Base-by-base conservation (phyloP, 2,888 invertebrate species). In the Lithophane leautieri region DNA sequence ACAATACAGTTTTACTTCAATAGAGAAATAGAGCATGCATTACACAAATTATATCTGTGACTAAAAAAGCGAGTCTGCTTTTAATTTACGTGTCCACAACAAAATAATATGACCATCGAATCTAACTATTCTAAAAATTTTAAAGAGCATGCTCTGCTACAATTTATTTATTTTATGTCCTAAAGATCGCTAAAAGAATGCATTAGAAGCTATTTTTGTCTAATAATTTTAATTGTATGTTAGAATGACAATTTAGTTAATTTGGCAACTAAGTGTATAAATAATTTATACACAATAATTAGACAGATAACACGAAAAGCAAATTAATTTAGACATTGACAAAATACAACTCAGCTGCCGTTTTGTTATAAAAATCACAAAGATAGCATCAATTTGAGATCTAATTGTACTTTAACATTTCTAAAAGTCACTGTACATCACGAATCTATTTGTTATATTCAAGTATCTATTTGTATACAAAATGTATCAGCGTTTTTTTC, bases 371-470 rank as follows among this genome's bases (percentile, higher is more conserved):
- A 70, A 82, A 77, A 83, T 72, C 50, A 78, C 81, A 77, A 81
- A 72, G 25, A 75, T 84, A 86, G 84, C 82, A 84, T 88, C 82
- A 84, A 88, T 81, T 85, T 89, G 92, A 93, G 92, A 93, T 93
- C 92, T 90, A 88, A 86, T 91, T 92, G 91, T 93, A 92, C 92
- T 91, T 90, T 87, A 86, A 86, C 76, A 82, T 84, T 80, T 82
- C 76, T 81, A 88, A 86, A 76, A 86, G 68, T 82, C 79, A 82
- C 77, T 86, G 78, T 82, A 86, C 79, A 84, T 86, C 65, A 84
- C 77, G 68, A 76, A 78, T 74, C 56, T 77, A 81, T 73, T 84
- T 77, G 63, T 86, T 76, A 74, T 73, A 82, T 68, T 84, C 73
- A 75, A 85, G 79, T 83, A 83, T 76, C 73, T 83, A 84, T 87